A percentile compares a stretch with the other conserved stretches of the same genome.
Evolutionary conservation across 2,113 vertebrate species (phyloP).

Genomic region (Ptyas mucosa): DNA sequence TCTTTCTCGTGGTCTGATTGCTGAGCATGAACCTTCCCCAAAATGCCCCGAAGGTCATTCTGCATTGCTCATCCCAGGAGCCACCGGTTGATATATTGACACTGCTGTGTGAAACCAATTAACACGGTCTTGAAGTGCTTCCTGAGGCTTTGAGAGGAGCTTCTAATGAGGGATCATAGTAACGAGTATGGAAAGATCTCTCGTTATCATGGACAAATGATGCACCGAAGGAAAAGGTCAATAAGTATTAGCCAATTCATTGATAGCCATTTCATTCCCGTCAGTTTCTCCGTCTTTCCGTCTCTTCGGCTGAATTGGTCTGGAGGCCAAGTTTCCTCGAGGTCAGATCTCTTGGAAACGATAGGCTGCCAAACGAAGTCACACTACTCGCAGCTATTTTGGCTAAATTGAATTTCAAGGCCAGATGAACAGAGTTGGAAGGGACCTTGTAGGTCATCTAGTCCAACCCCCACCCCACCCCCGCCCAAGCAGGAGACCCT

Average conservation of each 20-base stretch:
- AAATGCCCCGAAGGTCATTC: slow-evolving; percentile 34
- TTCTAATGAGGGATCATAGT: slow-evolving; percentile 70
- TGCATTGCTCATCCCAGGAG: slow-evolving; percentile 51
- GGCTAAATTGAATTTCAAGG: no score
- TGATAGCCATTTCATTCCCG: slow-evolving; percentile 55
- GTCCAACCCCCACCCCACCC: no score
- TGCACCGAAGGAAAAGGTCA: slow-evolving; percentile 65
- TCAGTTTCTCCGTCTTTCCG: slow-evolving; percentile 44
- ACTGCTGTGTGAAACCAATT: slow-evolving; percentile 67
- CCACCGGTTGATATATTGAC: slow-evolving; percentile 55
- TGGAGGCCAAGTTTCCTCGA: slow-evolving; percentile 28
- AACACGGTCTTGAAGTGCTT: slow-evolving; percentile 61
- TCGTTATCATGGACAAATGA: slow-evolving; percentile 67
- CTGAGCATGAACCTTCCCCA: slow-evolving; percentile 29
- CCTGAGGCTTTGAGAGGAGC: slow-evolving; percentile 64
- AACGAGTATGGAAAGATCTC: slow-evolving; percentile 64
- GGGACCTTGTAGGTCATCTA: no score
- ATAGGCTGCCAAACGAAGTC: no score
- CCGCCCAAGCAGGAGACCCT: no score
- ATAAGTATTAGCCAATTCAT: slow-evolving; percentile 48
- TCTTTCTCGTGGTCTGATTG: slow-evolving; percentile 12
- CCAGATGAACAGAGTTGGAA: no score
- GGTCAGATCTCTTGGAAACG: background rate
- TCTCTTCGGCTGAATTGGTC: slow-evolving; percentile 32
- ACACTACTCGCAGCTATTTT: no score